Evolutionary conservation across 2,888 invertebrate genomes (phyloP), one percentile per base, ranked within the genome.

Genomic region (Adelphocoris suturalis): DNA sequence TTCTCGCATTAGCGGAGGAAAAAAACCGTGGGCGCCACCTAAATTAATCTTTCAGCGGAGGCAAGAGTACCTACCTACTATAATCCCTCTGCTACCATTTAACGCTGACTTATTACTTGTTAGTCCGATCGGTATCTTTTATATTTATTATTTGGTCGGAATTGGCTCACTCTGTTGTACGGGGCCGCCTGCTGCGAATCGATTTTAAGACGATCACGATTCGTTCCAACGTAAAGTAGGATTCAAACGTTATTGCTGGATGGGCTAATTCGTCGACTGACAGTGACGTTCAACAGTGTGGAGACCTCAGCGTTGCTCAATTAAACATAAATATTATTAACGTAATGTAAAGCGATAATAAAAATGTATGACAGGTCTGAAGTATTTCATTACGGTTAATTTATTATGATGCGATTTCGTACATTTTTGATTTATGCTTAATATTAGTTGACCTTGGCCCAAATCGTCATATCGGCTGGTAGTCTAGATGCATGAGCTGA

Each of bases 11-110:
- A 68, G 27, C 68, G 68, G 68, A n/a, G 27, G 27, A 68, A 68
- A 68, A 68, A 23, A 68, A 68, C 12, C 68, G 68, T 68, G 27
- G 68, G 68, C 68, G 68, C 68, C 68, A 68, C 19, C 68, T 23
- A 68, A 68, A 68, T 68, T 68, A 68, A 68, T 68, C 23, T 68
- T 68, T 68, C 68, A 68, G 23, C 68, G 68, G 68, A 23, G 68
- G 68, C 23, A 12, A 19, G 68, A 23, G 68, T 68, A 68, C 52
- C 16, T 52, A 37, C 37, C 37, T 37, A 37, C n/a, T 68, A 23
- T 68, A 68, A 23, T 23, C 23, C 19, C 68, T 68, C 68, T 23
- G 19, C 12, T 23, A 68, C 68, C 23, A 23, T 68, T 68, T 68
- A 68, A 68, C 68, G 68, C 68, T 23, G 68, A 68, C 19, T 68